Evolutionary conservation across 2,113 vertebrate genomes (phyloP).

Genomic region (Oreochromis tanganicae): DNA sequence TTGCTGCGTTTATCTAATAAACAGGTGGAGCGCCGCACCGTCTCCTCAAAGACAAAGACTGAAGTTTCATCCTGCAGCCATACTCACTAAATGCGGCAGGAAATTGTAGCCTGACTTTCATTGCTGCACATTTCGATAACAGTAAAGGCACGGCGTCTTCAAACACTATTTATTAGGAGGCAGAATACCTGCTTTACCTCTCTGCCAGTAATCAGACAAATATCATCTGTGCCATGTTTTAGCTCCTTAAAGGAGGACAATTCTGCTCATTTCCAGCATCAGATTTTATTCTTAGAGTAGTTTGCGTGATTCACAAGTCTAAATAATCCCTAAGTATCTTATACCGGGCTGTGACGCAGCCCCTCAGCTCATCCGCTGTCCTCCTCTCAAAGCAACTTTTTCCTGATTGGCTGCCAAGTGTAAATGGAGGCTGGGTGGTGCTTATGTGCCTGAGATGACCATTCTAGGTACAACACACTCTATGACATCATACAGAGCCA

Average conservation of each 20-base stretch:
- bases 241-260: not conserved
- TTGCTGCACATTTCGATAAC: not conserved
- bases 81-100: not conserved
- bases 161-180: not conserved
- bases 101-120: not conserved
- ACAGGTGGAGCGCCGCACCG: slow-evolving; percentile 2
- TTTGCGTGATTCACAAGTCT: not conserved
- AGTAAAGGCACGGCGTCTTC: not conserved
- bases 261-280: not conserved
- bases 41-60: not conserved
- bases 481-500: not conserved
- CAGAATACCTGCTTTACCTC: not conserved
- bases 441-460: not conserved
- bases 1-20: slow-evolving; percentile 31
- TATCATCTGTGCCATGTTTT: no score
- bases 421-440: not conserved
- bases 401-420: not conserved
- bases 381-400: not conserved
- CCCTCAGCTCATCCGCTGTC: not conserved
- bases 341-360: not conserved
- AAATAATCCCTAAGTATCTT: not conserved
- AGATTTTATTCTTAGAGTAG: not conserved
- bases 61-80: not conserved
- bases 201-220: not conserved
- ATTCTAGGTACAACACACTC: not conserved